Evolutionary conservation across 2,888 invertebrate species (phyloP).

Genomic region (Apodemia hepburni): DNA sequence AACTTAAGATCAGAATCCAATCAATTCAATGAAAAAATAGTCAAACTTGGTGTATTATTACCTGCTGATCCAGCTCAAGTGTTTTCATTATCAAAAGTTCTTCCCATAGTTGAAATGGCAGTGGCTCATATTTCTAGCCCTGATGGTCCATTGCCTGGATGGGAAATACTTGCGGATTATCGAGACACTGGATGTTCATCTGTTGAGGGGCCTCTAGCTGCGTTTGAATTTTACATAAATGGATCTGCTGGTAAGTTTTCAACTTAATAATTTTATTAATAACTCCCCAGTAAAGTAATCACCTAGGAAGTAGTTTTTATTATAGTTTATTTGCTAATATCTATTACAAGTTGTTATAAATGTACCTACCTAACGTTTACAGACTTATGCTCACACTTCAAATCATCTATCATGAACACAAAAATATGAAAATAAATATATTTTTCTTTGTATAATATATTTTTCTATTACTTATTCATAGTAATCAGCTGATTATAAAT

Average conservation of each 20-base stretch:
- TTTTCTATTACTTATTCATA: too few species aligned
- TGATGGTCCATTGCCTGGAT: constrained; percentile 83
- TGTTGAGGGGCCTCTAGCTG: constrained; percentile 87
- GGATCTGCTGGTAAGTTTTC: constrained; percentile 81
- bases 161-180: constrained; percentile 84
- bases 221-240: constrained; percentile 87
- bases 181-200: constrained; percentile 89
- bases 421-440: too few species aligned
- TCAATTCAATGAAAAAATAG: constrained; percentile 62
- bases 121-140: constrained; percentile 80
- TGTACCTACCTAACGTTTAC: too few species aligned
- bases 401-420: too few species aligned
- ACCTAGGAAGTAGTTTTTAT: background rate
- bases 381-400: too few species aligned
- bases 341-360: too few species aligned
- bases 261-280: background rate
- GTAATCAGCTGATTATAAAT: too few species aligned
- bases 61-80: constrained; percentile 81
- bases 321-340: background rate
- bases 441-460: too few species aligned
- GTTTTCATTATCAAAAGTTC: constrained; percentile 82
- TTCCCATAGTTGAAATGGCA: constrained; percentile 86
- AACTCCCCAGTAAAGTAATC: background rate
- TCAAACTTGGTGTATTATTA: constrained; percentile 83
- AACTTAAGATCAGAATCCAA: constrained; percentile 59